Percentiles rank a stretch among this genome's conserved stretches.
phyloP scores from a whole-genome alignment of 2,888 invertebrate genomes.

The Campoplex nolae region DNA sequence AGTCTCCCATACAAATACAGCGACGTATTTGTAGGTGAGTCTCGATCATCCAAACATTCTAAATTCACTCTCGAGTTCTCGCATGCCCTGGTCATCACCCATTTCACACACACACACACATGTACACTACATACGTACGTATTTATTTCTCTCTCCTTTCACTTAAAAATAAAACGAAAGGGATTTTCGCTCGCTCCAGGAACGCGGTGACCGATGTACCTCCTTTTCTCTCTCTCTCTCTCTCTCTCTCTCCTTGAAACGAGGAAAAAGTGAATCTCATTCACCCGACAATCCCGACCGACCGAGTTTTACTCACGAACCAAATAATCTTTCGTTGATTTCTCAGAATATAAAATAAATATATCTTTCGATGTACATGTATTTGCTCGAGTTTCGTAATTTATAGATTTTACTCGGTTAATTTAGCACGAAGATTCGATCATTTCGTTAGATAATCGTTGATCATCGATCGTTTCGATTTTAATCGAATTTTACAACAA shows the following conservation, averaged over 20 bases:
- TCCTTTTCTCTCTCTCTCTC: neutral
- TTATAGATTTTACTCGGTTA: neutral
- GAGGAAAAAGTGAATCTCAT: conserved; percentile 61
- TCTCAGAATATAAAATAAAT: neutral
- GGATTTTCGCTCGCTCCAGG: conserved; percentile 40
- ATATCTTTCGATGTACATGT: neutral
- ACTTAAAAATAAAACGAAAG: conserved; percentile 68
- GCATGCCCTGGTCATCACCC: conserved; percentile 40
- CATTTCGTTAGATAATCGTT: neutral
- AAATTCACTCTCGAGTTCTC: conserved; percentile 39
- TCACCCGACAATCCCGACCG: conserved; percentile 17
- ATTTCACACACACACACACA: conserved; percentile 19
- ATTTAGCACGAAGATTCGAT: neutral
- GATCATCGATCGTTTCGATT: neutral
- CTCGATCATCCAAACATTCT: conserved; percentile 55
- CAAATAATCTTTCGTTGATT: neutral
- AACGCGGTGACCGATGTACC: conserved; percentile 24
- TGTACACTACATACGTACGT: neutral
- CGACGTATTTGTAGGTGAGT: neutral
- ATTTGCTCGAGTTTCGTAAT: neutral
- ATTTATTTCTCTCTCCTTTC: conserved; percentile 55
- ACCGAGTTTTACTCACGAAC: neutral
- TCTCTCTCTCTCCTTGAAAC: neutral
- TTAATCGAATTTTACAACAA: neutral
- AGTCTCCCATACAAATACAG: neutral